These are phyloP conservation scores for Cheilosia impressa DNA, from an alignment of 2,888 invertebrate genomes.

Conservation along the genomic window DNA sequence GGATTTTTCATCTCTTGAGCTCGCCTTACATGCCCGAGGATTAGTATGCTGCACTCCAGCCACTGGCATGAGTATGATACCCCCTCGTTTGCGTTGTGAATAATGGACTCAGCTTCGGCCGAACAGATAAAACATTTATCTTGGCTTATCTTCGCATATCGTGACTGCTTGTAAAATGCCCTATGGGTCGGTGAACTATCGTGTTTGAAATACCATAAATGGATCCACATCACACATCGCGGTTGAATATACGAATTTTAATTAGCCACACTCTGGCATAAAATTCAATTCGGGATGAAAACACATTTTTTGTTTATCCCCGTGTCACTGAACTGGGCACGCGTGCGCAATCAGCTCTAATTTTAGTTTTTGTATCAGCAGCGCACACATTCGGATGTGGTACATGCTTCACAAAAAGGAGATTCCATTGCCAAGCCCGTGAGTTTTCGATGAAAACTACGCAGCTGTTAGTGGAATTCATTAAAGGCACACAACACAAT, in stretches of 20 bases:
- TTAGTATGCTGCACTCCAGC: too few species aligned
- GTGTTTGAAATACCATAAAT: constrained; percentile 14
- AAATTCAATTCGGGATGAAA: constrained; percentile 39
- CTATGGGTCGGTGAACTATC: constrained; percentile 16
- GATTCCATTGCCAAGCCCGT: constrained; percentile 61
- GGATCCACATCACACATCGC: too few species aligned
- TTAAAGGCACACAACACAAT: constrained; percentile 48
- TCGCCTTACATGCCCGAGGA: too few species aligned
- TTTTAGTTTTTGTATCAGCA: constrained; percentile 62
- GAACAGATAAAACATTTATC: neutral
- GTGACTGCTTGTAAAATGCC: neutral
- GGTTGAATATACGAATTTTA: constrained; percentile 38
- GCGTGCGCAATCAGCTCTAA: constrained; percentile 68
- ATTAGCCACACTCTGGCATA: constrained; percentile 50
- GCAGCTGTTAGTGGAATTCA: constrained; percentile 67
- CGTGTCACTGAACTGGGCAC: constrained; percentile 72
- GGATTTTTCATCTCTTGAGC: too few species aligned
- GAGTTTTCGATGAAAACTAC: constrained; percentile 23
- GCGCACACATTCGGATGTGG: constrained; percentile 35
- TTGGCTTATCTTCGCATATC: neutral
- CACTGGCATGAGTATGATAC: too few species aligned
- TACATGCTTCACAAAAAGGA: constrained; percentile 55
- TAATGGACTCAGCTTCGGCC: constrained; percentile 1
- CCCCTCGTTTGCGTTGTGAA: neutral
- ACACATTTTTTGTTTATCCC: constrained; percentile 52